phyloP scores from a whole-genome alignment of 2,113 vertebrate genomes.

The Cynopterus brachyotis region DNA sequence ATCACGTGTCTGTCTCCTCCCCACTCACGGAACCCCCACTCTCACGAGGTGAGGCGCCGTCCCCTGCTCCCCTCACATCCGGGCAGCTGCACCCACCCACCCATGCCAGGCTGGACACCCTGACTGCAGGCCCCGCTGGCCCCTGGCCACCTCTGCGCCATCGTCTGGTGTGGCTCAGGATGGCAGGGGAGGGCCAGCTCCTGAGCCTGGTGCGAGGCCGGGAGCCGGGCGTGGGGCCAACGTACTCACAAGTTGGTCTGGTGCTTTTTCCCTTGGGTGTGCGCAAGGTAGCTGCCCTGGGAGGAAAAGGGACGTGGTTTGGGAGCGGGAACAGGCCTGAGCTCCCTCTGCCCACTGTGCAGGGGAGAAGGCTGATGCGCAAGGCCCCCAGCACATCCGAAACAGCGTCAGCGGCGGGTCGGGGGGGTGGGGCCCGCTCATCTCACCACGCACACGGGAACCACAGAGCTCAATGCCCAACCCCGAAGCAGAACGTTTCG shows the following conservation, averaged over 20 bases:
- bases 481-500: neutral
- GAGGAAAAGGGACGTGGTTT: neutral
- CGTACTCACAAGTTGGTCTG: conserved; percentile 97
- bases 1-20: neutral
- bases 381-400: too few species aligned
- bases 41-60: neutral
- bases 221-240: neutral
- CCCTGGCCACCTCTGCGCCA: neutral
- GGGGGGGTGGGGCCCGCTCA: too few species aligned
- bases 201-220: neutral
- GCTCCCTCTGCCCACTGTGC: neutral
- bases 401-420: neutral
- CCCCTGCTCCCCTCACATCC: neutral
- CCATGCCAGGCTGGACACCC: neutral
- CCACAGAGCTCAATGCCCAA: neutral
- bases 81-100: neutral
- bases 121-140: neutral
- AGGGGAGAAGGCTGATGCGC: neutral
- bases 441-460: too few species aligned
- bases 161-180: neutral
- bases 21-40: neutral
- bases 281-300: conserved; percentile 97
- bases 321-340: neutral
- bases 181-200: neutral
- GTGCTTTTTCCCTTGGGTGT: conserved; percentile 99